Conservation (phyloP, 2,113 vertebrate species). For the Cyphomyrus discorhynchus region DNA sequence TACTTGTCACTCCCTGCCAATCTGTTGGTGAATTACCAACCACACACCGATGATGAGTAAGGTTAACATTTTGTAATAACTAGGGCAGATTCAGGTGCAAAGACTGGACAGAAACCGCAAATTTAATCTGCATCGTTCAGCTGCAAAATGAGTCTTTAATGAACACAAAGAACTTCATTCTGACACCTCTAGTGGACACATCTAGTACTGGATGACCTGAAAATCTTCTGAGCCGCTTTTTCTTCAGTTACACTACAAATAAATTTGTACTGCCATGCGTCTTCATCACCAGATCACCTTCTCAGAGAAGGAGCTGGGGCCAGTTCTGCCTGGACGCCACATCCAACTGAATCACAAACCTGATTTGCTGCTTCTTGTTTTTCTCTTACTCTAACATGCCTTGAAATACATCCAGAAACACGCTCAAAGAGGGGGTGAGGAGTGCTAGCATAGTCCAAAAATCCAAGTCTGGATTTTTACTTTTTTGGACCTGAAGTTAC, state of each 20-base stretch:
- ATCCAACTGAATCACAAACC: neutral
- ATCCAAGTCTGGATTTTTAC: too few species aligned
- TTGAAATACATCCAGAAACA: neutral
- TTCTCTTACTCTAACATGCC: neutral
- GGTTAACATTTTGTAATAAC: neutral
- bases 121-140: neutral
- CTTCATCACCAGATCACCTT: neutral
- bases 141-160: neutral
- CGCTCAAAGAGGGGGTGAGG: neutral
- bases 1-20: constrained; percentile 80
- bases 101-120: neutral
- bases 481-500: too few species aligned
- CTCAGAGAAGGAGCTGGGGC: neutral
- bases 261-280: neutral
- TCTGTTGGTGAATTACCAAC: constrained; percentile 50
- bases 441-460: neutral
- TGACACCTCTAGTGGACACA: neutral
- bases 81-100: neutral
- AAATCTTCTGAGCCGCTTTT: neutral
- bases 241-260: neutral
- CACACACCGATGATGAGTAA: neutral
- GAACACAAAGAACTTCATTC: neutral
- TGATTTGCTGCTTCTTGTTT: neutral
- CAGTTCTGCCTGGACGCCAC: neutral
- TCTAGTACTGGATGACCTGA: neutral